A percentile compares a stretch with the other conserved stretches of the same genome.
These are phyloP conservation scores for Karalla daura DNA, from an alignment of 2,797 vertebrate species.

Conservation along the genomic window DNA sequence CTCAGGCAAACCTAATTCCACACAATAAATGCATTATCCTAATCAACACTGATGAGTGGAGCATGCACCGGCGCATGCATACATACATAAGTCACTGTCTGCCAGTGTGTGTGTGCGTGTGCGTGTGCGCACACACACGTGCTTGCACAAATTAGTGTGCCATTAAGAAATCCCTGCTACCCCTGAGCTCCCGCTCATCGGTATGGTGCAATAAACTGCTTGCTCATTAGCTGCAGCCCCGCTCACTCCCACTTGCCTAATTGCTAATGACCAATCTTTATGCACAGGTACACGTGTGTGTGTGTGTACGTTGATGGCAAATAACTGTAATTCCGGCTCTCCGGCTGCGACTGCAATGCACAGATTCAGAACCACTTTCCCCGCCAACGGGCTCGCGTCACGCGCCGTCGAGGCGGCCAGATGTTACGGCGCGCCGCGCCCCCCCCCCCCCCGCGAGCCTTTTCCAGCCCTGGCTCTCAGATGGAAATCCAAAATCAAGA, in stretches of 20 bases:
- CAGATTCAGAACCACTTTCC: slow-evolving; percentile 15
- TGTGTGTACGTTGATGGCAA: background rate
- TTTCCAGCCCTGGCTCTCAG: slow-evolving; percentile 33
- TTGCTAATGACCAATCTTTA: slow-evolving; percentile 59
- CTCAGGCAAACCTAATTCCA: slow-evolving; percentile 70
- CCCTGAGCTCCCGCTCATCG: slow-evolving; percentile 53
- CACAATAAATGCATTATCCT: slow-evolving; percentile 75
- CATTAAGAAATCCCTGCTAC: slow-evolving; percentile 61
- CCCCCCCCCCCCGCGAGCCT: slow-evolving; percentile 13
- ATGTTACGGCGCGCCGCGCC: slow-evolving; percentile 8
- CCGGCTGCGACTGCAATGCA: slow-evolving; percentile 32
- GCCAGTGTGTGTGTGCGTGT: slow-evolving; percentile 1
- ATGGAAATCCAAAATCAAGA: slow-evolving; percentile 67
- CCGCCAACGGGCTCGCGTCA: slow-evolving; percentile 31
- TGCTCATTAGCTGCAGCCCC: slow-evolving; percentile 63
- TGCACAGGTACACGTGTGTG: background rate
- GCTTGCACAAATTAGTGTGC: slow-evolving; percentile 13
- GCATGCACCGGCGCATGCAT: slow-evolving; percentile 12
- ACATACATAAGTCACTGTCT: no score
- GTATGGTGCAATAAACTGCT: slow-evolving; percentile 52
- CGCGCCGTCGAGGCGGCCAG: slow-evolving; percentile 29
- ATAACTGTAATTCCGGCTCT: slow-evolving; percentile 38
- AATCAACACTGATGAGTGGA: slow-evolving; percentile 68
- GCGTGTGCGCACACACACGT: background rate
- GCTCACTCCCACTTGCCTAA: slow-evolving; percentile 49